phyloP scores from a whole-genome alignment of 2,797 vertebrate genomes.

The Hippocampus kuda region DNA sequence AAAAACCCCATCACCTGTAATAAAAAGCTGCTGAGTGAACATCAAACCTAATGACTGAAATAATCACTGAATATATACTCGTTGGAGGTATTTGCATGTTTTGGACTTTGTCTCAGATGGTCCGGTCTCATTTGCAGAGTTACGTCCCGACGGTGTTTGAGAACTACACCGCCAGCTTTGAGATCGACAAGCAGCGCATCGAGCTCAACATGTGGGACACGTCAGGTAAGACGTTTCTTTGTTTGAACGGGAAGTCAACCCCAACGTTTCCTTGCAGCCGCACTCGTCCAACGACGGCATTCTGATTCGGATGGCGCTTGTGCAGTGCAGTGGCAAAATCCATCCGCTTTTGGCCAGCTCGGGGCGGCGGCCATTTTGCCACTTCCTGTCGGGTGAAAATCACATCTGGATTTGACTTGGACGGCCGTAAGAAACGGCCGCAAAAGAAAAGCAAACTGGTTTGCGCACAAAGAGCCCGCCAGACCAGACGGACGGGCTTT shows the following conservation, averaged over 20 bases:
- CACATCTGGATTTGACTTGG: no score
- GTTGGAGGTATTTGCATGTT: no score
- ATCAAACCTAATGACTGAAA: no score
- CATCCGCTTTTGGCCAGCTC: no score
- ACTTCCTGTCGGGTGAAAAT: background rate
- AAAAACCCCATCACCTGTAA: no score
- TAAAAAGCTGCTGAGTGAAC: no score
- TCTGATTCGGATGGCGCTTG: no score
- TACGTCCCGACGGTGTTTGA: conserved; percentile 92
- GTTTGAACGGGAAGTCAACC: background rate
- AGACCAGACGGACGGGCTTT: conserved; percentile 1
- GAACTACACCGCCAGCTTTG: conserved; percentile 94
- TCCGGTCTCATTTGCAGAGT: conserved; percentile 59
- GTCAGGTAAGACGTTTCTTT: conserved; percentile 70
- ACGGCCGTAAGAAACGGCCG: background rate
- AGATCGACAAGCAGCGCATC: conserved; percentile 92
- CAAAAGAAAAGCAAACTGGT: background rate
- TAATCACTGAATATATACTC: no score
- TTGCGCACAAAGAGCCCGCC: background rate
- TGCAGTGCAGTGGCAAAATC: no score
- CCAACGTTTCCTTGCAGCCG: no score
- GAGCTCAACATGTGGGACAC: conserved; percentile 99
- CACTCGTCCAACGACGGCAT: no score
- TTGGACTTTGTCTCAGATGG: no score
- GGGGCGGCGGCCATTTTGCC: background rate